These are phyloP conservation scores for Aleiodes alternator DNA, from an alignment of 2,888 invertebrate species.

Conservation along the genomic window DNA sequence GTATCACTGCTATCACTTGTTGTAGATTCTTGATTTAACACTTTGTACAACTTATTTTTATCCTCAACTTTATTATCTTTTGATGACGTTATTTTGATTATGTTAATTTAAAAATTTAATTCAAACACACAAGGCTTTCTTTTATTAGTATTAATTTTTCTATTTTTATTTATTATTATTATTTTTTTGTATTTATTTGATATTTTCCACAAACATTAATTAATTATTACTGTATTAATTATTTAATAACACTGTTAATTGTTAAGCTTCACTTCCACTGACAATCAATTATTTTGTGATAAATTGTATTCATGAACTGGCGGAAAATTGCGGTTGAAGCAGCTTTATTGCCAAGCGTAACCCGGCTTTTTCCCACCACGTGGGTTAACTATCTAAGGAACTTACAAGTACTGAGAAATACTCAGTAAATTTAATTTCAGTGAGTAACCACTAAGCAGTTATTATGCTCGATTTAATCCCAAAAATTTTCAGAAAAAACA, in stretches of 20 bases:
- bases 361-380: slow-evolving; percentile 24
- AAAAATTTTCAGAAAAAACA: background rate
- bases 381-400: slow-evolving; percentile 19
- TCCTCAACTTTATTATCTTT: slow-evolving; percentile 9
- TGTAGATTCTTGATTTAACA: slow-evolving; percentile 42
- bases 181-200: background rate
- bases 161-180: background rate
- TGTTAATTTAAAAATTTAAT: slow-evolving; percentile 1
- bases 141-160: background rate
- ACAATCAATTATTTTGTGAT: slow-evolving; percentile 21
- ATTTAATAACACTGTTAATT: background rate
- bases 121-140: background rate
- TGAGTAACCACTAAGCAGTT: background rate
- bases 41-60: slow-evolving; percentile 8
- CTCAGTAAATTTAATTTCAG: slow-evolving; percentile 2
- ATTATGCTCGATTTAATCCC: background rate
- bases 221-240: background rate
- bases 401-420: background rate
- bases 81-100: slow-evolving; percentile 31
- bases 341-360: slow-evolving; percentile 5
- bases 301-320: background rate
- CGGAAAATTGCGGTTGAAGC: background rate
- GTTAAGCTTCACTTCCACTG: background rate
- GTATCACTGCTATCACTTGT: slow-evolving; percentile 26
- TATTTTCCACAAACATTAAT: slow-evolving; percentile 18